Evolutionary conservation across 2,797 vertebrate species (phyloP), one percentile per base, ranked within the genome.

Genomic region (Cirrhinus mrigala): DNA sequence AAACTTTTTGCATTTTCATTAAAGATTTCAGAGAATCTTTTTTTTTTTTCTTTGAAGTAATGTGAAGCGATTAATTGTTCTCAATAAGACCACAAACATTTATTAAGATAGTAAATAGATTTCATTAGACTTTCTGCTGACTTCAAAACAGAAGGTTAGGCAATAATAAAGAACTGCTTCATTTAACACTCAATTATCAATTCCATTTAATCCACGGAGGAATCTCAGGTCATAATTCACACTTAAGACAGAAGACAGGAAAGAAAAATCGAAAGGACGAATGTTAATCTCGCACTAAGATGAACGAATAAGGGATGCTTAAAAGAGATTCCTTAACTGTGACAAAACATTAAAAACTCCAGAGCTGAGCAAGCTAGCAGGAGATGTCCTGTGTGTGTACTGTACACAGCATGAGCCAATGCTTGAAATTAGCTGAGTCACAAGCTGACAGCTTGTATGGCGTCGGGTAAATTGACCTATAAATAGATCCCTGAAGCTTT

Each of bases 401-500:
- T 5, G 64, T 12, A 27, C 5, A 73, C 46, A 54, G 44, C 52
- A 66, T 62, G 75, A 48, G 48, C 27, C 75, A 56, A 56, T 29
- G 40, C 77, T 81, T 64, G n/a, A 80, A 76, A 78, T 87, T 58
- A 85, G 84, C 68, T 84, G 81, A 88, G 87, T 88, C 79, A 79
- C 81, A 50, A 79, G 74, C 66, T 58, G 81, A 33, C 86, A 82
- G 79, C 64, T 81, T 73, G 18, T 73, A 50, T 33, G 68, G 68
- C 27, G 52, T 86, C 29, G 44, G 48, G 78, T 81, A 71, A 87
- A 88, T 76, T 62, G 27, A 75, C 73, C 87, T 89, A 89, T 88
- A 88, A 89, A 89, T 88, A 87, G 85, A 84, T 48, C 73, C 48
- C n/a, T 37, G 18, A 78, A 84, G 87, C 79, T 87, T 84, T 86